Percentiles rank a stretch among this genome's conserved stretches.
phyloP scores from a whole-genome alignment of 1,140 invertebrate species.

The Pteromalus puparum region DNA sequence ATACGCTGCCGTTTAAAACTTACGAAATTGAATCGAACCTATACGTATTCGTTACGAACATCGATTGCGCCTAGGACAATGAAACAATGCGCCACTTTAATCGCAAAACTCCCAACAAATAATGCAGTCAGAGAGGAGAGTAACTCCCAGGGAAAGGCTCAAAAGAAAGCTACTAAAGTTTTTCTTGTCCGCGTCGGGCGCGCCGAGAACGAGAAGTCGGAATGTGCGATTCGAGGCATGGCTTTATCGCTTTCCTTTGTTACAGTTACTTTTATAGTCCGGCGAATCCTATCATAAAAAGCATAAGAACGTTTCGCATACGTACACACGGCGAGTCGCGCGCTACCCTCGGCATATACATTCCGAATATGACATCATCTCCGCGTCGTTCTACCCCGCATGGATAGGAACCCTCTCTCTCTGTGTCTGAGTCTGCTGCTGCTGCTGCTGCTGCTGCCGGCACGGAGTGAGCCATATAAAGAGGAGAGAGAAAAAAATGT shows the following conservation, averaged over 20 bases:
- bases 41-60: no score
- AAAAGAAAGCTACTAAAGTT: slow-evolving; percentile 23
- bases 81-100: no score
- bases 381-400: neutral
- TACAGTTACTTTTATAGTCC: slow-evolving; percentile 45
- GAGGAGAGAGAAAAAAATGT: neutral
- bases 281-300: slow-evolving; percentile 46
- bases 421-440: neutral
- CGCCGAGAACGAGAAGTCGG: neutral
- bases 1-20: no score
- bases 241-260: slow-evolving; percentile 46
- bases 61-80: no score
- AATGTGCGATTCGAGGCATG: slow-evolving; percentile 24
- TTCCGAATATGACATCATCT: slow-evolving; percentile 42
- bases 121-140: neutral
- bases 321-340: neutral
- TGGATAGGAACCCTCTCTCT: neutral
- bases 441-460: neutral
- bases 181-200: neutral
- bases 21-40: no score
- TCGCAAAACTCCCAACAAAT: neutral
- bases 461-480: neutral
- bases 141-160: neutral
- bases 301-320: slow-evolving; percentile 41
- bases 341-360: slow-evolving; percentile 14